phyloP scores from a whole-genome alignment of 2,888 invertebrate species.

The Andrena camellia region DNA sequence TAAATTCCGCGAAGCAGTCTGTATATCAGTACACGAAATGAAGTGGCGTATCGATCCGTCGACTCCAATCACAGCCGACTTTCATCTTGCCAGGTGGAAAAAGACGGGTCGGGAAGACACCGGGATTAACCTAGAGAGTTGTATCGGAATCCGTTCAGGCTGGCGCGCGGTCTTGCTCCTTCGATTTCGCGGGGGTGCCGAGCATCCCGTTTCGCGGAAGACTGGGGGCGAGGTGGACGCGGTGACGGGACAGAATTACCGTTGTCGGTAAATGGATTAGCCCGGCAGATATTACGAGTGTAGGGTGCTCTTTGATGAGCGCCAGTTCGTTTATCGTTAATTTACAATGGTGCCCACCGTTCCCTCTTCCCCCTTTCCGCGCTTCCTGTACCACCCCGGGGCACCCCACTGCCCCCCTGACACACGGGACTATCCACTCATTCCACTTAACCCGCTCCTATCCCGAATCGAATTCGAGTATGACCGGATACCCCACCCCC shows the following conservation, averaged over 20 bases:
- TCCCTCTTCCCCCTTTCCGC: slow-evolving; percentile 24
- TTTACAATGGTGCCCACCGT: slow-evolving; percentile 72
- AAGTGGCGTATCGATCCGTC: neutral
- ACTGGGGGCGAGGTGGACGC: slow-evolving; percentile 42
- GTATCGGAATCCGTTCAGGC: slow-evolving; percentile 46
- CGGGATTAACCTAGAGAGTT: slow-evolving; percentile 41
- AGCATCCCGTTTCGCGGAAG: slow-evolving; percentile 55
- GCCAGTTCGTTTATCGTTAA: slow-evolving; percentile 79
- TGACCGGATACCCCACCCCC: slow-evolving; percentile 67
- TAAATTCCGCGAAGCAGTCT: neutral
- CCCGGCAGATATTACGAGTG: slow-evolving; percentile 74
- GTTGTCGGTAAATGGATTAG: slow-evolving; percentile 77
- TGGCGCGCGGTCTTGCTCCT: slow-evolving; percentile 21
- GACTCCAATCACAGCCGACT: neutral
- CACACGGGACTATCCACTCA: slow-evolving; percentile 60
- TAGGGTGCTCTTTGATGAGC: slow-evolving; percentile 75
- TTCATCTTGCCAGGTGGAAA: neutral
- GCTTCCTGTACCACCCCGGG: slow-evolving; percentile 24
- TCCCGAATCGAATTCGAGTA: slow-evolving; percentile 61
- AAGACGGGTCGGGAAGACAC: neutral
- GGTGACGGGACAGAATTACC: slow-evolving; percentile 75
- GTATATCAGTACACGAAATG: neutral
- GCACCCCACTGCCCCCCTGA: slow-evolving; percentile 23
- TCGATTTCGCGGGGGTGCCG: slow-evolving; percentile 45
- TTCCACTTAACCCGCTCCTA: slow-evolving; percentile 64